Evolutionary conservation across 2,797 vertebrate species (phyloP), one percentile per base, ranked within the genome.

Genomic region (Synaphobranchus kaupii): DNA sequence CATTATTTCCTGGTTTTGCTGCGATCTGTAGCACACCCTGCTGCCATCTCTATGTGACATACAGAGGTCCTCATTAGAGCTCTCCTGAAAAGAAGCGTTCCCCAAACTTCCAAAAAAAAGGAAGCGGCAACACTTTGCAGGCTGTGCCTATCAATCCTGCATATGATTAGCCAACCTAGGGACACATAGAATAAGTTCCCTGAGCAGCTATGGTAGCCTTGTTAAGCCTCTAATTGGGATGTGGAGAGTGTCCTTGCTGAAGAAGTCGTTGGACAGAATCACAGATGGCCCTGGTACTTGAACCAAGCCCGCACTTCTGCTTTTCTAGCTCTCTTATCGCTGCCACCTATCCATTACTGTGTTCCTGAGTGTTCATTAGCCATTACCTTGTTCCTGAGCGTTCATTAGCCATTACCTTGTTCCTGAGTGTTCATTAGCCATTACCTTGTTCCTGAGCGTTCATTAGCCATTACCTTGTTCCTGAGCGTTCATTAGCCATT

Each of bases 281-380:
- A 22, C 7, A 44, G 34, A 15, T 39, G 2, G 68, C 28, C 68
- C 13, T 73, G 68, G 68, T 56, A 85, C 60, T 85, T 66, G 84
- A 87, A 84, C 20, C 34, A 44, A 78, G n/a, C 28, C 13, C 34
- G 52, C 66, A 85, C 52, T 87, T 87, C 34, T 34, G 7, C 22
- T 76, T 15, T 71, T 85, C 58, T 39, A 48, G 58, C 20, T 39
- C 82, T 73, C 56, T 84, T 47, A 39, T 87, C 6, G 83, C 86
- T 83, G 25, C 5, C 39, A 39, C 39, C 39, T 39, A 39, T 39
- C 54, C 54, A 12, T 56, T 56, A 10, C 54, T 15, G 54, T 56
- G 54, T 56, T 56, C 54, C 10, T 56, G 1, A 12, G 54, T 7
- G 15, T 10, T 56, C 54, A 34, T 71, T n/a, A 34, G 31, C 31